Evolutionary conservation across 2,888 invertebrate genomes (phyloP), one percentile per base, ranked within the genome.

Genomic region (Polyommatus icarus): DNA sequence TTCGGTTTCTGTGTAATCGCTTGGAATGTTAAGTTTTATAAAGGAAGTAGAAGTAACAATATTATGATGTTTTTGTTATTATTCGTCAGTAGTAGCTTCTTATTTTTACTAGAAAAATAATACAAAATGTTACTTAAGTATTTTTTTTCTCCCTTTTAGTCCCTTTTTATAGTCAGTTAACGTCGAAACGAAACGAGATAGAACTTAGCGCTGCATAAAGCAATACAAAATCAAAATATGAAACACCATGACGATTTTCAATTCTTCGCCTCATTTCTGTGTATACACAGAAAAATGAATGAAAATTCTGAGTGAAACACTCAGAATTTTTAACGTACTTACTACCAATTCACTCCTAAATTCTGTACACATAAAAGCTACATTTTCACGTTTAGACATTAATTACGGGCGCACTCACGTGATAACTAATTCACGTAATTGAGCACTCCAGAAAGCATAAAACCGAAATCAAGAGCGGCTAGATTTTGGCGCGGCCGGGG

Each of bases 391-490:
- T 67, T 61, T 29, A 29, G 61, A 61, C 24, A 61, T 80, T 82
- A 80, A 81, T 79, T 80, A 67, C 29, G 29, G 15, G 77, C 77
- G 79, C 80, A 79, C 78, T 77, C 79, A 79, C 81, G 80, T 79
- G 79, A 82, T 87, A 82, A 87, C 83, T 86, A 84, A 87, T 88
- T 87, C 86, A 88, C 84, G 83, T 87, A 87, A 87, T 89, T 87
- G 85, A 84, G 83, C 84, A 85, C 85, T 85, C 85, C 84, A 86
- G 84, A 82, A 84, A 86, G 83, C 85, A 86, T 88, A 86, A 89
- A 89, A 87, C 88, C 84, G 85, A 88, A 90, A 90, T 89, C 90
- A 88, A 86, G 87, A 85, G 12, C 83, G 82, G 84, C 83, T 86
- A 86, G 81, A 83, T 83, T 88, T 89, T 87, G 87, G 87, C 85